Conservation (phyloP, 64 coral and sea anemone genomes). For the Montipora foliosa region DNA sequence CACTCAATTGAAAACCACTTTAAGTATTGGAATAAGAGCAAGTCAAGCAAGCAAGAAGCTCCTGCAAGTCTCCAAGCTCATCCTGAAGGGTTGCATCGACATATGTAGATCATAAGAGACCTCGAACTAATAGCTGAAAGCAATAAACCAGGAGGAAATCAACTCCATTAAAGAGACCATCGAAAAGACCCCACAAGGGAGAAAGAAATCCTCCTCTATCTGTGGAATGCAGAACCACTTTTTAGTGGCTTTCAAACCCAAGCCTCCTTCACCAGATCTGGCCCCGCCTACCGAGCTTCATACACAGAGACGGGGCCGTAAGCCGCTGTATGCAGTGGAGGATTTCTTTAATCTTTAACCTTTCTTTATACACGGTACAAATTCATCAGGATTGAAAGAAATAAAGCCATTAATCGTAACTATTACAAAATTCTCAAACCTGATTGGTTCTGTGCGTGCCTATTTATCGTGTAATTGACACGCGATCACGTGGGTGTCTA, state of each 20-base stretch:
- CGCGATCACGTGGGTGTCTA: too few species aligned
- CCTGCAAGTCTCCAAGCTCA: slow-evolving; percentile 49
- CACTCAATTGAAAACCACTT: too few species aligned
- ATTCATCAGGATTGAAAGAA: too few species aligned
- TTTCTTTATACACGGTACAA: too few species aligned
- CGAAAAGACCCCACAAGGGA: slow-evolving; percentile 9
- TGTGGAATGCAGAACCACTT: slow-evolving; percentile 34
- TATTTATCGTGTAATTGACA: too few species aligned
- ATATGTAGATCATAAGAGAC: slow-evolving; percentile 50
- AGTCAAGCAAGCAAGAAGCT: slow-evolving; percentile 69
- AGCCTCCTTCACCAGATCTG: not conserved
- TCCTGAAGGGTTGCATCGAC: slow-evolving; percentile 54
- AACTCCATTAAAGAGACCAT: not conserved
- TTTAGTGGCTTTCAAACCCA: not conserved
- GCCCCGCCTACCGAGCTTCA: not conserved
- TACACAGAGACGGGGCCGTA: not conserved
- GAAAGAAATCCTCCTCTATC: not conserved
- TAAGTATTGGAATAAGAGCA: slow-evolving; percentile 45
- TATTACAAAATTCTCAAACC: too few species aligned
- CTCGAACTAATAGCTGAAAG: slow-evolving; percentile 41
- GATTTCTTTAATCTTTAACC: not conserved
- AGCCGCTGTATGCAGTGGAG: slow-evolving; percentile 8
- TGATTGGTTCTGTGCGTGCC: too few species aligned
- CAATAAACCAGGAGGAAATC: slow-evolving; percentile 48
- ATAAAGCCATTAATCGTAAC: too few species aligned